Evolutionary conservation across 2,888 invertebrate species (phyloP).

Genomic region (Hemaris fuciformis): DNA sequence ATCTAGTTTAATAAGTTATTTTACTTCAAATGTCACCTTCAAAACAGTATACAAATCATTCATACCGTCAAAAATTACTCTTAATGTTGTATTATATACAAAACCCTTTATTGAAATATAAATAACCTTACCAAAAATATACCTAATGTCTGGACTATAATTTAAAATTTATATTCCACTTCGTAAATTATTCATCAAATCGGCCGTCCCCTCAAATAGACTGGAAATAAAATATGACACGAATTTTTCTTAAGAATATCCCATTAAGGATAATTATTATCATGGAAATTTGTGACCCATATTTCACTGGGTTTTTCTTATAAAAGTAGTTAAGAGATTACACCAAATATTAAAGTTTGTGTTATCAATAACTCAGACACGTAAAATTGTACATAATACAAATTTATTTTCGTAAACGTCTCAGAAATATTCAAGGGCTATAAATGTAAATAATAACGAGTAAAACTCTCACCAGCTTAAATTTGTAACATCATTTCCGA

Average conservation of each 20-base stretch:
- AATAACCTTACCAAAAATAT: constrained; percentile 5
- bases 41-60: not conserved
- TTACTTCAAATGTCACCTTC: too few species aligned
- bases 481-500: constrained; percentile 20
- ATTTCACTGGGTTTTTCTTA: not conserved
- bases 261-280: constrained; percentile 8
- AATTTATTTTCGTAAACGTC: not conserved
- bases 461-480: not conserved
- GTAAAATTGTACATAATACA: not conserved
- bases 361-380: not conserved
- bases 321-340: not conserved
- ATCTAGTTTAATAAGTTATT: too few species aligned
- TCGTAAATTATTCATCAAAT: constrained; percentile 46
- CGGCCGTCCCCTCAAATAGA: constrained; percentile 22
- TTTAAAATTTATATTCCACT: constrained; percentile 38
- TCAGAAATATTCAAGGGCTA: not conserved
- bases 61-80: not conserved
- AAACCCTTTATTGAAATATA: not conserved
- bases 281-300: not conserved
- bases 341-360: not conserved
- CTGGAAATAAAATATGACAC: constrained; percentile 13
- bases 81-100: not conserved
- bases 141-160: constrained; percentile 15
- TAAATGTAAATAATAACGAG: not conserved
- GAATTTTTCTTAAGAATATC: constrained; percentile 4